Conservation (phyloP, 2,888 invertebrate species). For the Andrena trimmerana region DNA sequence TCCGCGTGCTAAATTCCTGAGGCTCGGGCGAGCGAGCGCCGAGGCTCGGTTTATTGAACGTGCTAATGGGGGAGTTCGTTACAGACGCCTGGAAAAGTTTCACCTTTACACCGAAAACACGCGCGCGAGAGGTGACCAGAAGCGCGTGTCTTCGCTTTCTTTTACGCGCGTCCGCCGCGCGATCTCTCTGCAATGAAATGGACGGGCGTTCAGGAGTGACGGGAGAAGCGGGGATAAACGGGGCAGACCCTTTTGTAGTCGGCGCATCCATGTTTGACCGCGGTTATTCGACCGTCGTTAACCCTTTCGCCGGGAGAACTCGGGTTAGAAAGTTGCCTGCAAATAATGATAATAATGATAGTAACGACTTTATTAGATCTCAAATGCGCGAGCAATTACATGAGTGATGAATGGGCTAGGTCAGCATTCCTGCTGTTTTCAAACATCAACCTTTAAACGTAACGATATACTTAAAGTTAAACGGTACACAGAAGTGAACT, state of each 20-base stretch:
- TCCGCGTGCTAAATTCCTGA: conserved; percentile 20
- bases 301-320: conserved; percentile 39
- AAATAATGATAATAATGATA: conserved; percentile 20
- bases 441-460: no score
- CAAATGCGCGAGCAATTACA: no score
- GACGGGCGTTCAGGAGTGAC: background rate
- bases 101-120: conserved; percentile 19
- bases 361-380: no score
- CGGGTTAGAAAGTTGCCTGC: conserved; percentile 42
- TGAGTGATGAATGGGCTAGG: no score
- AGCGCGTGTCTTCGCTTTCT: conserved; percentile 29
- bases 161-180: conserved; percentile 1
- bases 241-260: conserved; percentile 20
- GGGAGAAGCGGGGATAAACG: background rate
- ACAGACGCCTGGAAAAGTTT: background rate
- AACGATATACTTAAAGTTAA: no score
- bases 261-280: background rate
- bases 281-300: conserved; percentile 23
- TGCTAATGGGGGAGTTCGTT: conserved; percentile 20
- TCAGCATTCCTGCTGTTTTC: no score
- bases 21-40: background rate
- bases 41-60: conserved; percentile 18
- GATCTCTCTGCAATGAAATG: conserved; percentile 8
- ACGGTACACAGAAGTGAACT: no score
- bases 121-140: conserved; percentile 15